Evolutionary conservation across 2,797 vertebrate genomes (phyloP).

Genomic region (Thamnophis elegans): DNA sequence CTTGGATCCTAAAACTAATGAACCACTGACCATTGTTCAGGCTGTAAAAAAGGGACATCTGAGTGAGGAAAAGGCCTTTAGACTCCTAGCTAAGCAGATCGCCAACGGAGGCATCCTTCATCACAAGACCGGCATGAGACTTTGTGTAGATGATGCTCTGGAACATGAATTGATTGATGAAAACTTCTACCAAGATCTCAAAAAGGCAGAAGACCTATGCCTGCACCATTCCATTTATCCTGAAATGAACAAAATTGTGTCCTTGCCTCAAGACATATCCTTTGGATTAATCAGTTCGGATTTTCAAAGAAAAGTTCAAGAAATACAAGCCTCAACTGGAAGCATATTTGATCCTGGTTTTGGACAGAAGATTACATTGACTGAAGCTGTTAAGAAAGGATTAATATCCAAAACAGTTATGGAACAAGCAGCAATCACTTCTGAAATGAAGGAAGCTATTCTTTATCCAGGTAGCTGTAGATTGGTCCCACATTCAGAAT

Average conservation of each 20-base stretch:
- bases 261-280: slow-evolving; percentile 55
- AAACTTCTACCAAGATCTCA: slow-evolving; percentile 76
- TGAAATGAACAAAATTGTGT: slow-evolving; percentile 56
- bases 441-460: slow-evolving; percentile 69
- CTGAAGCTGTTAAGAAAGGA: slow-evolving; percentile 74
- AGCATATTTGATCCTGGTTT: slow-evolving; percentile 71
- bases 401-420: slow-evolving; percentile 69
- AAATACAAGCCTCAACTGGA: slow-evolving; percentile 69
- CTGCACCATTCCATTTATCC: slow-evolving; percentile 62
- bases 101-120: slow-evolving; percentile 90
- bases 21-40: slow-evolving; percentile 74
- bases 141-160: slow-evolving; percentile 80
- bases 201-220: slow-evolving; percentile 63
- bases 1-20: slow-evolving; percentile 80
- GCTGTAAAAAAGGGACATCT: slow-evolving; percentile 81
- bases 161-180: slow-evolving; percentile 77
- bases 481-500: slow-evolving; percentile 85
- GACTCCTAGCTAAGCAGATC: slow-evolving; percentile 82
- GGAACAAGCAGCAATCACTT: slow-evolving; percentile 68
- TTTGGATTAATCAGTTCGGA: slow-evolving; percentile 53
- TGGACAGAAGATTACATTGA: slow-evolving; percentile 73
- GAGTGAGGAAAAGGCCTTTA: slow-evolving; percentile 72
- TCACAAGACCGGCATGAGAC: slow-evolving; percentile 84
- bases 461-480: slow-evolving; percentile 81
- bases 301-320: slow-evolving; percentile 69